Evolutionary conservation across 30 jellyfish, hydroid and myxozoan genomes (phyloP).

Genomic region (Turritopsis dohrnii): DNA sequence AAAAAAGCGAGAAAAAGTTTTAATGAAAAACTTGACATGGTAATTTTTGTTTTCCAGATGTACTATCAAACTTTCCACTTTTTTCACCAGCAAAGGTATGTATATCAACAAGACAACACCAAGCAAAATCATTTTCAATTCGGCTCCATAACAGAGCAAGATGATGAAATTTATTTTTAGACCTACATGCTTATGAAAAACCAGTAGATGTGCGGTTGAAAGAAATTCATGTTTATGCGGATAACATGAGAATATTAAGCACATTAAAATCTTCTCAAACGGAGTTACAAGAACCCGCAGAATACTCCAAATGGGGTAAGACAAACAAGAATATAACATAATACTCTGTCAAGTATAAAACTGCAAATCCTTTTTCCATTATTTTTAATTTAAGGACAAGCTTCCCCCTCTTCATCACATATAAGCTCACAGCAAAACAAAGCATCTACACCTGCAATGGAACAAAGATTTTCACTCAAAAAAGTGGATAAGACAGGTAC

Average conservation of each 20-base stretch:
- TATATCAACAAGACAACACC: not conserved
- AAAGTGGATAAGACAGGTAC: not conserved
- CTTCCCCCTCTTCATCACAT: not conserved
- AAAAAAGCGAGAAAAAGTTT: too few relatives aligned
- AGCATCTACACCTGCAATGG: not conserved
- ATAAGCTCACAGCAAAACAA: not conserved
- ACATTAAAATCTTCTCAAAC: not conserved
- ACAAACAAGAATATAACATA: not conserved
- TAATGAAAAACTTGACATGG: not conserved
- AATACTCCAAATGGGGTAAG: not conserved
- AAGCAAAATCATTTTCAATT: not conserved
- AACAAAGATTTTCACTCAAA: not conserved
- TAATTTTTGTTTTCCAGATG: not conserved
- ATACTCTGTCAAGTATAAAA: too few relatives aligned
- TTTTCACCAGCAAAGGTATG: not conserved
- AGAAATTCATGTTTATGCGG: constrained; percentile 1
- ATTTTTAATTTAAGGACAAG: not conserved
- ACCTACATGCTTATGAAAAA: not conserved
- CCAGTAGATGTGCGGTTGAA: constrained; percentile 12
- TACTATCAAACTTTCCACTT: not conserved
- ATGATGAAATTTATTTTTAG: not conserved
- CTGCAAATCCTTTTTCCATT: not conserved
- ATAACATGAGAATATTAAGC: constrained; percentile 3
- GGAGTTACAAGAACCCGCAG: not conserved
- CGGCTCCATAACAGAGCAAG: not conserved